phyloP scores from a whole-genome alignment of 2,888 invertebrate species.

The Cactoblastis cactorum region DNA sequence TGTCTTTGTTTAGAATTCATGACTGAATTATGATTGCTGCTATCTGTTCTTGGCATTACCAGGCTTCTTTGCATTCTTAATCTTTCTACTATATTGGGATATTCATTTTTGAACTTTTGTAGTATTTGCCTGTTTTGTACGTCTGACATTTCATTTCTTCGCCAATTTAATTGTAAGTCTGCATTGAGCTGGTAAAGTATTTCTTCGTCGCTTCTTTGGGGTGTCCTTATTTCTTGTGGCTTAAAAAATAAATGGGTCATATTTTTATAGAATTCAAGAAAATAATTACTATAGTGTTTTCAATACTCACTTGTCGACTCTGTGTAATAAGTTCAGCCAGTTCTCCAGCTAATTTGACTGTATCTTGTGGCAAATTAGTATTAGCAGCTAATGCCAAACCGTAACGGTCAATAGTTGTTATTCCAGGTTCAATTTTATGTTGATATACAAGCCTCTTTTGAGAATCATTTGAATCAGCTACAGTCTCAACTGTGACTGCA shows the following conservation, averaged over 20 bases:
- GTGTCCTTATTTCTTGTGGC: conserved; percentile 42
- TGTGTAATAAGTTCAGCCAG: conserved; percentile 58
- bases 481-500: conserved; percentile 53
- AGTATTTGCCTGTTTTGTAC: conserved; percentile 33
- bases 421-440: conserved; percentile 81
- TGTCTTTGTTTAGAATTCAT: conserved; percentile 16
- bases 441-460: conserved; percentile 78
- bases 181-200: conserved; percentile 56
- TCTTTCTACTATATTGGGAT: conserved; percentile 44
- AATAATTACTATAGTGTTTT: background rate
- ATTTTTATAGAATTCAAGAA: background rate
- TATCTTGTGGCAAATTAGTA: conserved; percentile 79
- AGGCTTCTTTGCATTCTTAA: conserved; percentile 31
- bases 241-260: conserved; percentile 28
- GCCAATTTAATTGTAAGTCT: conserved; percentile 44
- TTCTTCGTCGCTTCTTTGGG: conserved; percentile 39
- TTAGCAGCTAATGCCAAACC: conserved; percentile 82
- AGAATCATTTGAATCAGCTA: conserved; percentile 35
- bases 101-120: conserved; percentile 47
- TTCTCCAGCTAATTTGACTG: conserved; percentile 73
- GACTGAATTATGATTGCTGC: conserved; percentile 26
- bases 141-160: conserved; percentile 37
- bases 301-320: conserved; percentile 47
- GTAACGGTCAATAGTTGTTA: conserved; percentile 80
- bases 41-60: conserved; percentile 27